Conservation (phyloP, 1,140 invertebrate species). For the Hermatobates lingyangjiaoensis region DNA sequence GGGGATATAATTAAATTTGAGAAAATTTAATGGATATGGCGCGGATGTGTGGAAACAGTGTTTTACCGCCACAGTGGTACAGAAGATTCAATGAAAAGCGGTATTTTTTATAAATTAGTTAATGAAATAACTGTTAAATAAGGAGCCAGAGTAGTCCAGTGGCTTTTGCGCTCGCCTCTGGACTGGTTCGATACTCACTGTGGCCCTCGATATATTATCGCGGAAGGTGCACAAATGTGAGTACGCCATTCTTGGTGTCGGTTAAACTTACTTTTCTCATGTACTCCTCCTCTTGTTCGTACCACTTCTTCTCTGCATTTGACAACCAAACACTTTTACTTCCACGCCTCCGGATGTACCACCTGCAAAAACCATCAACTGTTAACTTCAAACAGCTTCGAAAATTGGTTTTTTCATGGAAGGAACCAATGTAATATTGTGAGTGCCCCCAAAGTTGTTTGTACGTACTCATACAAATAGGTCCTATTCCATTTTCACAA, state of each 20-base stretch:
- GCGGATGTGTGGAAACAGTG: too few relatives aligned
- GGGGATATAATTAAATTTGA: too few relatives aligned
- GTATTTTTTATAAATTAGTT: neutral
- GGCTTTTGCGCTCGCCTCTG: neutral
- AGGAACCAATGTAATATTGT: too few relatives aligned
- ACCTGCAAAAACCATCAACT: neutral
- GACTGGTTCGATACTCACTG: neutral
- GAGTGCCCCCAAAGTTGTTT: too few relatives aligned
- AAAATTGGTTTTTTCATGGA: too few relatives aligned
- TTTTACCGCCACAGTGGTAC: too few relatives aligned
- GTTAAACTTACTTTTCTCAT: neutral
- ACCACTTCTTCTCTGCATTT: slow-evolving; percentile 5
- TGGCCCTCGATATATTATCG: neutral
- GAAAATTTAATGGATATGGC: too few relatives aligned
- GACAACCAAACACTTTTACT: neutral
- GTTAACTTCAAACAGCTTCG: too few relatives aligned
- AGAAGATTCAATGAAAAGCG: neutral
- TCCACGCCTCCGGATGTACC: slow-evolving; percentile 6
- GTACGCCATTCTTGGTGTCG: too few relatives aligned
- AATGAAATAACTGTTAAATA: neutral
- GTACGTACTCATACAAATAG: too few relatives aligned
- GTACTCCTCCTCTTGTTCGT: slow-evolving; percentile 3
- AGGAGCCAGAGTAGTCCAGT: neutral
- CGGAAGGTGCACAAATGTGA: neutral
- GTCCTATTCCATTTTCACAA: too few relatives aligned